Conservation (phyloP, 2,888 invertebrate species). For the Parapristionchus giblindavisi region DNA sequence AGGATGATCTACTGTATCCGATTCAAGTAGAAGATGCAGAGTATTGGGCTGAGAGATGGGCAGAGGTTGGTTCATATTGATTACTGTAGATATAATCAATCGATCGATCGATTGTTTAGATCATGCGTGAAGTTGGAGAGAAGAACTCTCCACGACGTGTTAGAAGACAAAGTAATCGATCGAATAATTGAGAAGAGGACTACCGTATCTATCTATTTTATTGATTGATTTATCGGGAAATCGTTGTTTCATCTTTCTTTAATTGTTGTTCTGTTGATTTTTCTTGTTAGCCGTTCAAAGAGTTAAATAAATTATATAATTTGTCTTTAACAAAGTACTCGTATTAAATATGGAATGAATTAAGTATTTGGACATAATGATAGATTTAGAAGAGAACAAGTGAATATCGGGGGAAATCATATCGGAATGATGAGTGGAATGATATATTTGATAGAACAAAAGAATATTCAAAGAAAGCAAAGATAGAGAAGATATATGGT, state of each 20-base stretch:
- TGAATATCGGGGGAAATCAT: constrained; percentile 30
- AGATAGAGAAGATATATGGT: constrained; percentile 37
- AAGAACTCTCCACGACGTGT: constrained; percentile 29
- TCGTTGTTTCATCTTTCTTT: not conserved
- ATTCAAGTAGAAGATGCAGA: constrained; percentile 35
- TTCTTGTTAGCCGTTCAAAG: not conserved
- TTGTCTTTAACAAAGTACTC: too few relatives aligned
- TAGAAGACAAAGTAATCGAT: constrained; percentile 24
- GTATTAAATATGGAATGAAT: not conserved
- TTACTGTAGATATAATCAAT: not conserved
- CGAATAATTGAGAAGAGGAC: not conserved
- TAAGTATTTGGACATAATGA: not conserved
- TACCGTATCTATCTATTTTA: not conserved
- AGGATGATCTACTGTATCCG: constrained; percentile 29
- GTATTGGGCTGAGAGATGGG: constrained; percentile 35
- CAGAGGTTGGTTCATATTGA: constrained; percentile 19
- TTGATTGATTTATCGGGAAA: not conserved
- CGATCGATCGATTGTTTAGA: constrained; percentile 15
- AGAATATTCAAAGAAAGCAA: constrained; percentile 30
- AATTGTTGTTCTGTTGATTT: not conserved
- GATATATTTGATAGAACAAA: constrained; percentile 37
- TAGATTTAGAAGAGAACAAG: not conserved
- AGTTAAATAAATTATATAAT: too few relatives aligned
- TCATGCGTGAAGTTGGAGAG: constrained; percentile 23
- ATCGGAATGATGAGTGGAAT: constrained; percentile 38